These are phyloP conservation scores for Trichacis sp. DNA, from an alignment of 2,888 invertebrate species.

Conservation along the genomic window DNA sequence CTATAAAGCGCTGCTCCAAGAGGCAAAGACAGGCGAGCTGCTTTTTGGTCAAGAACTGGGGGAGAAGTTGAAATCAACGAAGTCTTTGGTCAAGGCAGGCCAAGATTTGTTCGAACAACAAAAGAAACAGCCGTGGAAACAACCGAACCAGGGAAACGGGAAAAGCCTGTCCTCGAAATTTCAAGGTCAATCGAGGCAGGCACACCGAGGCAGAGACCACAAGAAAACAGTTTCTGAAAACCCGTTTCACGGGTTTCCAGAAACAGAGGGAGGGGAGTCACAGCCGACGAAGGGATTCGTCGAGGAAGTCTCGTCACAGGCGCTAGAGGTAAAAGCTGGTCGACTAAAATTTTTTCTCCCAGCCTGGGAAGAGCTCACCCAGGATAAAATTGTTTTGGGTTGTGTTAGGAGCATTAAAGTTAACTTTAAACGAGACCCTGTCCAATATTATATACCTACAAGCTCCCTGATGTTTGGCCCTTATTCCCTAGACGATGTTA, in stretches of 20 bases:
- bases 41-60: slow-evolving; percentile 22
- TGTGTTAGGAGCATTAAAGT: background rate
- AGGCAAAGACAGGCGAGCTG: slow-evolving; percentile 12
- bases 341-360: too few relatives aligned
- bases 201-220: slow-evolving; percentile 6
- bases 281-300: too few relatives aligned
- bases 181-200: slow-evolving; percentile 18
- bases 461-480: background rate
- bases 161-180: slow-evolving; percentile 13
- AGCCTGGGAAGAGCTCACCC: too few relatives aligned
- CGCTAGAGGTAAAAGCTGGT: too few relatives aligned
- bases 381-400: too few relatives aligned
- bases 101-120: slow-evolving; percentile 6
- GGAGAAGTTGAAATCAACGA: slow-evolving; percentile 18
- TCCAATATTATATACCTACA: background rate
- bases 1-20: slow-evolving; percentile 16
- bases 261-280: background rate
- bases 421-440: background rate
- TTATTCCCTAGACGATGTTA: background rate
- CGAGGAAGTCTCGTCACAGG: too few relatives aligned
- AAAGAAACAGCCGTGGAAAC: background rate
- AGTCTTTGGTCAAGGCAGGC: slow-evolving; percentile 19
- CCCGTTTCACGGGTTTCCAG: too few relatives aligned
- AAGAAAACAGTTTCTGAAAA: background rate
- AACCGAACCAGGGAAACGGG: slow-evolving; percentile 20